Conservation (phyloP, 2,113 vertebrate genomes). For the Xenotilapia flavipinnis region DNA sequence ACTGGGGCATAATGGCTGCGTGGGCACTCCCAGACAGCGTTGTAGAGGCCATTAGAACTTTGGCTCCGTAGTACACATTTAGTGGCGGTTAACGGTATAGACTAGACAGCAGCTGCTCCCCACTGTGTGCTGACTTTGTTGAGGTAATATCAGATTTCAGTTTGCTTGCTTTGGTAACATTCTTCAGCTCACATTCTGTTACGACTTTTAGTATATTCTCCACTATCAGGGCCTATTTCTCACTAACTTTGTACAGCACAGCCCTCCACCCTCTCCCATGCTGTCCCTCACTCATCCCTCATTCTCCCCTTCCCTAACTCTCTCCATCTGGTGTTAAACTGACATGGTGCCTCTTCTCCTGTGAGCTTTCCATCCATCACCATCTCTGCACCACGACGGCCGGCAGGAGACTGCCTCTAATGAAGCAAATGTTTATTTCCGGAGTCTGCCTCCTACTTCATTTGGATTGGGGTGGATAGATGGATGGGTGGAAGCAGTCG, state of each 20-base stretch:
- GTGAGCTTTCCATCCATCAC: conserved; percentile 46
- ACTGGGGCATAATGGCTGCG: conserved; percentile 34
- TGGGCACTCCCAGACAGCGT: conserved; percentile 7
- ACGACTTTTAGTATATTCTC: conserved; percentile 27
- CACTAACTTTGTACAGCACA: neutral
- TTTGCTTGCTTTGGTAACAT: neutral
- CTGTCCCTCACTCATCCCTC: conserved; percentile 24
- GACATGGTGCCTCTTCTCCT: conserved; percentile 48
- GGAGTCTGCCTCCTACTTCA: conserved; percentile 31
- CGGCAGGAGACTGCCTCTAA: conserved; percentile 45
- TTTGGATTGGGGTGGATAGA: conserved; percentile 32
- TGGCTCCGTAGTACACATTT: conserved; percentile 8
- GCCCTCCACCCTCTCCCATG: neutral
- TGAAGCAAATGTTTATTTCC: conserved; percentile 59
- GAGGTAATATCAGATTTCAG: neutral
- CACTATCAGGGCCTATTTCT: conserved; percentile 17
- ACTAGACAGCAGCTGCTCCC: neutral
- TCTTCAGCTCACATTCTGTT: conserved; percentile 22
- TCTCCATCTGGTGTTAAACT: conserved; percentile 53
- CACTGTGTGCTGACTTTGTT: neutral
- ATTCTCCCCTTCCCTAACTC: conserved; percentile 28
- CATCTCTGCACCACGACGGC: conserved; percentile 19
- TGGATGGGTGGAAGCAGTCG: neutral
- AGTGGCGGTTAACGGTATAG: neutral
- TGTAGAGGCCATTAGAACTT: conserved; percentile 38